Base-by-base conservation (phyloP, 2,888 invertebrate genomes). In the Palloptera scutellata region DNA sequence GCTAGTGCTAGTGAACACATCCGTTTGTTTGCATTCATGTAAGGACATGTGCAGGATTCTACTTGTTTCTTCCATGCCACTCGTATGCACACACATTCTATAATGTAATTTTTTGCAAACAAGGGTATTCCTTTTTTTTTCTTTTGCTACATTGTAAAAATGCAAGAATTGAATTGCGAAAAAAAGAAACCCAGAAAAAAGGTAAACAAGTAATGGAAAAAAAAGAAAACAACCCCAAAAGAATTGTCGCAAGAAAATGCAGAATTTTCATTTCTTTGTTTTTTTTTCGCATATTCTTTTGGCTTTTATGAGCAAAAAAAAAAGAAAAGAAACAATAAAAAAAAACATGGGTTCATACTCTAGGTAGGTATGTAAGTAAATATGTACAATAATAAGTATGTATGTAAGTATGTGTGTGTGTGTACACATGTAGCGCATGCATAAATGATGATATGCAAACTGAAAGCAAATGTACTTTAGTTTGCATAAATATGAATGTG, bases 201-300 rank as follows among this genome's bases (percentile, higher is more conserved):
- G n/a, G 41, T 5, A 57, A 30, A 30, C 17, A 57, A 57, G 30
- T 19, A 30, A 45, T 15, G 30, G 40, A 60, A n/a, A n/a, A n/a
- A n/a, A n/a, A n/a, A n/a, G n/a, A n/a, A n/a, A 60, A 57, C 66
- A 66, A 66, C 66, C 66, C 66, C 66, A 61, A 66, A 64, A 66
- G 66, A 66, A 66, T 61, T 66, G 66, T 60, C 53, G 43, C 51
- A 51, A 48, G 61, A 61, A 61, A 51, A 61, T 40, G 45, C 41
- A 55, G 54, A 20, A 52, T 13, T 17, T 53, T n/a, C 30, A 30
- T 30, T 30, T 30, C 30, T 30, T n/a, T n/a, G n/a, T n/a, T n/a
- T n/a, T n/a, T 30, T 30, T 30, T 30, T 30, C 30, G 30, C 30
- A 30, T 30, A 30, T 30, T 30, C 30, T 30, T 30, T 30, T 30